phyloP scores from a whole-genome alignment of 2,113 vertebrate species.

The Apteryx mantelli region DNA sequence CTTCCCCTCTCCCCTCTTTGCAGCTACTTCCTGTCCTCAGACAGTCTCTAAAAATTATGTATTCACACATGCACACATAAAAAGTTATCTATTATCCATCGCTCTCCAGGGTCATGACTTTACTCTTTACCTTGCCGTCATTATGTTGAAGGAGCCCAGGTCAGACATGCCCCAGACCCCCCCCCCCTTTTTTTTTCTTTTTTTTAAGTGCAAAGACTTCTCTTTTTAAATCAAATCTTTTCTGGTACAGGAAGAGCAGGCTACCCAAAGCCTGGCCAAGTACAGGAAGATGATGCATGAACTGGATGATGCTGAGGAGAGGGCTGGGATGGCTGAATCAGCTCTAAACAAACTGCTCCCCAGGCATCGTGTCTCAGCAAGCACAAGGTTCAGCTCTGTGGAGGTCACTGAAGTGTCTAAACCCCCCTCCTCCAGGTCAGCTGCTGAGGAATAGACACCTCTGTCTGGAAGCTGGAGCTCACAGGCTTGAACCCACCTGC shows the following conservation, averaged over 20 bases:
- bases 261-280: constrained; percentile 73
- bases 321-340: constrained; percentile 62
- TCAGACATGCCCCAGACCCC: background rate
- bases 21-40: background rate
- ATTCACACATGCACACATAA: background rate
- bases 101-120: background rate
- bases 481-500: background rate
- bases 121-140: background rate
- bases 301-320: constrained; percentile 72
- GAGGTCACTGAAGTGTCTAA: constrained; percentile 77
- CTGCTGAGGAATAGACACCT: constrained; percentile 45
- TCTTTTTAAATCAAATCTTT: background rate
- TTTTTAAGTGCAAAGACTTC: background rate
- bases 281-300: constrained; percentile 68
- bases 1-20: background rate
- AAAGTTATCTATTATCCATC: background rate
- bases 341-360: constrained; percentile 75
- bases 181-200: too few species aligned
- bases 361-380: constrained; percentile 55
- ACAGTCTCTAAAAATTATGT: background rate
- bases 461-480: background rate
- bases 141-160: background rate
- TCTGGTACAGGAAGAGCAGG: constrained; percentile 72
- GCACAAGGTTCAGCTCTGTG: constrained; percentile 73
- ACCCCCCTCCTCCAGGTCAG: constrained; percentile 25